Evolutionary conservation across 2,888 invertebrate genomes (phyloP), one percentile per base, ranked within the genome.

Genomic region (Adelphocoris suturalis): DNA sequence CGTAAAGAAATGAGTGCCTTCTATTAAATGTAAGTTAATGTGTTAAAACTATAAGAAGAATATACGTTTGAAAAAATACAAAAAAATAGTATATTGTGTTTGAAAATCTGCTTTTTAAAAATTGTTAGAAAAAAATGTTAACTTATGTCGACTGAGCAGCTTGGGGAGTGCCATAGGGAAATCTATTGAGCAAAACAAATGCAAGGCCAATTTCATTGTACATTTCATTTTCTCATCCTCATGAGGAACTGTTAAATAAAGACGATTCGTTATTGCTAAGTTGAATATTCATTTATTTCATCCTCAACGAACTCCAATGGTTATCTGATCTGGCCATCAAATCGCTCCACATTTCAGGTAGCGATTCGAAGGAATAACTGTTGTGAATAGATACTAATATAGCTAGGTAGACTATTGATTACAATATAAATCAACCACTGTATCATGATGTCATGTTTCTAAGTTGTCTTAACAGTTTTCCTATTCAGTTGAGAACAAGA

Each of bases 171-270:
- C 82, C 82, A 82, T 82, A 82, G 52, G 82, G 27, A 52, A 78
- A 78, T 78, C 47, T 46, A 46, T 46, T 78, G 46, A 78, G 78
- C 78, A 78, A 78, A 78, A 78, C 37, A 46, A 78, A 78, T 19
- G 23, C 68, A 78, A 78, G 78, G 78, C 78, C 78, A 78, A 78
- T 78, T 78, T 37, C 47, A 47, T 78, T 46, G 47, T 78, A 78
- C 16, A 78, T 78, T 78, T 75, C 19, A 46, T 37, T 78, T 46
- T 78, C 47, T 37, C 16, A 7, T 76, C 94, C 95, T 95, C 95
- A 94, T 95, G 95, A 95, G 95, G 92, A 68, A 68, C 68, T 68
- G 68, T 68, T 68, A 13, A 68, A 68, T 68, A 68, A 68, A 68
- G 68, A 68, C 68, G 68, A 68, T 68, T 68, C 68, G n/a, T 68